Evolutionary conservation across 1,140 invertebrate genomes (phyloP).

Genomic region (Pseudomyrmex concolor): DNA sequence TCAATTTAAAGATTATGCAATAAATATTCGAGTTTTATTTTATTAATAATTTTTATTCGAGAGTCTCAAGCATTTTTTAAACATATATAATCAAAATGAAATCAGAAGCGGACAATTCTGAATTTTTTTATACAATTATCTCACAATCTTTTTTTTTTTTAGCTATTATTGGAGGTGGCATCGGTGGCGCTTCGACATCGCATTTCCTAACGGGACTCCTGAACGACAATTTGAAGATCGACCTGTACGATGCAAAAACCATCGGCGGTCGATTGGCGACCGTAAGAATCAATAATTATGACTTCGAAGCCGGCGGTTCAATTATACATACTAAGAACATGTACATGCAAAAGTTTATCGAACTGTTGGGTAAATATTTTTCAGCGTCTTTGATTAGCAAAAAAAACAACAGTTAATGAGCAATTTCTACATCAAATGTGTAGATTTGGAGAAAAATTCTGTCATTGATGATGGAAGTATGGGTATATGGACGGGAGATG

Average conservation of each 20-base stretch:
- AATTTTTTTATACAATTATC: neutral
- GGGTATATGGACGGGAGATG: slow-evolving; percentile 86
- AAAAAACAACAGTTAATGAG: too few relatives aligned
- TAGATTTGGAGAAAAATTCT: slow-evolving; percentile 80
- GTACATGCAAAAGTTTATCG: slow-evolving; percentile 87
- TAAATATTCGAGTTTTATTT: too few relatives aligned
- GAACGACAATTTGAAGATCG: slow-evolving; percentile 82
- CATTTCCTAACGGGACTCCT: slow-evolving; percentile 87
- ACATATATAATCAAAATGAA: too few relatives aligned
- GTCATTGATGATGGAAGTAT: slow-evolving; percentile 51
- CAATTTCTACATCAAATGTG: neutral
- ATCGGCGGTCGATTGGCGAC: slow-evolving; percentile 87
- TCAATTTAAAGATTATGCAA: too few relatives aligned
- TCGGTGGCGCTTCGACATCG: slow-evolving; percentile 87
- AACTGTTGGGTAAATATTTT: slow-evolving; percentile 84
- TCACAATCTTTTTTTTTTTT: slow-evolving; percentile 57
- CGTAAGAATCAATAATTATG: slow-evolving; percentile 82
- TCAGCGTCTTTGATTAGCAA: neutral
- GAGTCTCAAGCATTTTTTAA: too few relatives aligned
- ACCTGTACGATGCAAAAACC: slow-evolving; percentile 86
- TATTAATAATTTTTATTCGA: too few relatives aligned
- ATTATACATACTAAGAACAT: slow-evolving; percentile 87
- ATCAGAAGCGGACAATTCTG: too few relatives aligned
- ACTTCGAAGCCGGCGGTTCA: slow-evolving; percentile 87
- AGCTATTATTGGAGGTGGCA: slow-evolving; percentile 89